phyloP scores from a whole-genome alignment of 2,888 invertebrate species.

The Drosophila robusta region DNA sequence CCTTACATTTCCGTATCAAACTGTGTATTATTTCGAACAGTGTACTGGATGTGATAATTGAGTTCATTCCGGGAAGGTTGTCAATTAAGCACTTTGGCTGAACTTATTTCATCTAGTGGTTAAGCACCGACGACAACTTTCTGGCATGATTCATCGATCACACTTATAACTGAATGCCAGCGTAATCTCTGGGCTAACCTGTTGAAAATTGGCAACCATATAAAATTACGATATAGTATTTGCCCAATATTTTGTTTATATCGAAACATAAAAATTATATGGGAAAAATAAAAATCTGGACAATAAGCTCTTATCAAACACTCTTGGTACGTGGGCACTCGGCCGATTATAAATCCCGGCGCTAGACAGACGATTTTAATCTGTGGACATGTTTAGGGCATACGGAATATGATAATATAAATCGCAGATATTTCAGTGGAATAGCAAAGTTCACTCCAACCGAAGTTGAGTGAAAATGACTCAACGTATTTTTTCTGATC shows the following conservation, averaged over 20 bases:
- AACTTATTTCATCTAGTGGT: neutral
- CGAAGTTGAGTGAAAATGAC: conserved; percentile 6
- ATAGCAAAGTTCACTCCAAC: conserved; percentile 31
- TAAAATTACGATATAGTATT: conserved; percentile 38
- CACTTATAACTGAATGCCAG: neutral
- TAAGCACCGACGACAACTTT: neutral
- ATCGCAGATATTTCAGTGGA: conserved; percentile 9
- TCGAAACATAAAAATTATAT: conserved; percentile 35
- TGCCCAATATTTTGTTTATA: conserved; percentile 41
- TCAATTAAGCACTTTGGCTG: neutral
- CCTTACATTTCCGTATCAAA: neutral
- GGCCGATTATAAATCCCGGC: conserved; percentile 27
- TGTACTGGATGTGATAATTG: conserved; percentile 1
- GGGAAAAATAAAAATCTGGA: conserved; percentile 49
- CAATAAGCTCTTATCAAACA: conserved; percentile 23
- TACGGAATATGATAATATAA: conserved; percentile 30
- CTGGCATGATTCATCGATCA: conserved; percentile 35
- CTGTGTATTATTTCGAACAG: neutral
- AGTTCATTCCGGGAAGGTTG: neutral
- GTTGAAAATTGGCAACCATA: conserved; percentile 15
- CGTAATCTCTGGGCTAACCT: conserved; percentile 26
- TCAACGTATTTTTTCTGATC: conserved; percentile 11
- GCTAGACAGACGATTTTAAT: conserved; percentile 26
- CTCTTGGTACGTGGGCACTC: conserved; percentile 10
- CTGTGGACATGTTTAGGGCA: conserved; percentile 7